Evolutionary conservation across 2,888 invertebrate species (phyloP).

Genomic region (Eulithis testata): DNA sequence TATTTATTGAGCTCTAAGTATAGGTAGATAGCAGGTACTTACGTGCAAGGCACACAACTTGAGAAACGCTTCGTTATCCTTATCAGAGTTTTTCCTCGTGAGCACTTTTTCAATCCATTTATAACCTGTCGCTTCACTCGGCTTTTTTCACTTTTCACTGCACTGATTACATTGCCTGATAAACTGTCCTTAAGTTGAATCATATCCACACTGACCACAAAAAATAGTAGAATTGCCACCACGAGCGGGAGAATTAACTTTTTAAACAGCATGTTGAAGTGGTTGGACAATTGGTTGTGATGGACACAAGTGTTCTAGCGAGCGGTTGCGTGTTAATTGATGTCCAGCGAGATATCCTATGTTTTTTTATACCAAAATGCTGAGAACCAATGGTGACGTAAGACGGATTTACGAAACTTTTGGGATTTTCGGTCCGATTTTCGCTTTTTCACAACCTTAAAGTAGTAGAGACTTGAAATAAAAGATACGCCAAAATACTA

Average conservation of each 20-base stretch:
- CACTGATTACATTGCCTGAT: neutral
- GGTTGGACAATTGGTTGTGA: neutral
- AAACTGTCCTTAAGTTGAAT: neutral
- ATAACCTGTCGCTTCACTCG: slow-evolving; percentile 1
- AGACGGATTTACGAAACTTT: too few species aligned
- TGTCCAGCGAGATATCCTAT: too few species aligned
- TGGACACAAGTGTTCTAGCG: neutral
- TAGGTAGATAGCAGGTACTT: neutral
- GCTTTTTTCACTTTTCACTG: slow-evolving; percentile 7
- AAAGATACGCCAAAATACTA: too few species aligned
- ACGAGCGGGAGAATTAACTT: neutral
- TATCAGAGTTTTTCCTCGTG: neutral
- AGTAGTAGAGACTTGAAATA: too few species aligned
- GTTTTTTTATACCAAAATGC: too few species aligned
- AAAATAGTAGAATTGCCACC: neutral
- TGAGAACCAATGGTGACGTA: too few species aligned
- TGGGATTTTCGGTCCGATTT: too few species aligned
- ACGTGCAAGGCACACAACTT: slow-evolving; percentile 14
- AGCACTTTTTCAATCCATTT: neutral
- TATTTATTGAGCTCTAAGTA: too few species aligned
- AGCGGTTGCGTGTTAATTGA: too few species aligned
- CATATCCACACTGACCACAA: slow-evolving; percentile 9
- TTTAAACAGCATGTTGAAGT: slow-evolving; percentile 9
- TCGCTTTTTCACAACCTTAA: too few species aligned
- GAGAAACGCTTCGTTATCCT: neutral